Evolutionary conservation across 1,140 invertebrate genomes (phyloP).

Genomic region (Octopus bimaculoides): DNA sequence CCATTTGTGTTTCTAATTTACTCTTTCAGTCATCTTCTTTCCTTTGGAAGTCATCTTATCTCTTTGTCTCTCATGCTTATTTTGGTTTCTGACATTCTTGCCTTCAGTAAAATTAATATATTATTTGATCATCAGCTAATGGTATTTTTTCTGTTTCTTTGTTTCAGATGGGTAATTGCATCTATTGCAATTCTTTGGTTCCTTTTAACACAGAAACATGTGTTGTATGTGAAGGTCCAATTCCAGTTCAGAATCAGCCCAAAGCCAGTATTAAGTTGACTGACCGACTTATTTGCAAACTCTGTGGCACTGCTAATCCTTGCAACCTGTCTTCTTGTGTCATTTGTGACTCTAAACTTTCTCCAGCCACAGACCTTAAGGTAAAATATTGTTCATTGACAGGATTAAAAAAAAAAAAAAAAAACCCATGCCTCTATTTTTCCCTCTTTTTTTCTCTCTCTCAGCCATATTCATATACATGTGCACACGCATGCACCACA

Average conservation of each 20-base stretch:
- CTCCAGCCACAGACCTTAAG: conserved; percentile 14
- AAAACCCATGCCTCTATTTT: too few species aligned
- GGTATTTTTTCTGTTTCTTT: conserved; percentile 3
- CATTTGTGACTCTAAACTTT: conserved; percentile 42
- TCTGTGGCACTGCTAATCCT: conserved; percentile 50
- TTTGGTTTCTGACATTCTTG: too few species aligned
- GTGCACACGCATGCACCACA: too few species aligned
- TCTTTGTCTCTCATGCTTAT: too few species aligned
- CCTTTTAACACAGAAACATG: conserved; percentile 51
- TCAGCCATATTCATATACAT: too few species aligned
- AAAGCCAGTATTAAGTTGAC: conserved; percentile 33
- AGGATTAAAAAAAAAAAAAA: not conserved
- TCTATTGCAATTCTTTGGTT: conserved; percentile 52
- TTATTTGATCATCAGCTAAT: not conserved
- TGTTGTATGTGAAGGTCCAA: conserved; percentile 54
- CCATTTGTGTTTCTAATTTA: too few species aligned
- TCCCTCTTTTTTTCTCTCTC: too few species aligned
- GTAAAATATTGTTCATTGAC: conserved; percentile 1
- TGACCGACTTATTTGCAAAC: conserved; percentile 35
- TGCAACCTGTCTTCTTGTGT: conserved; percentile 39
- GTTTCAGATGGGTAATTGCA: conserved; percentile 52
- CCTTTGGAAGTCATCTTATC: too few species aligned
- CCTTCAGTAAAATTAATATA: not conserved
- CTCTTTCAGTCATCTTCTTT: too few species aligned
- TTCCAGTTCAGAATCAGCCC: conserved; percentile 47